phyloP scores from a whole-genome alignment of 2,888 invertebrate species.

The Scelioninae gen. 2 region DNA sequence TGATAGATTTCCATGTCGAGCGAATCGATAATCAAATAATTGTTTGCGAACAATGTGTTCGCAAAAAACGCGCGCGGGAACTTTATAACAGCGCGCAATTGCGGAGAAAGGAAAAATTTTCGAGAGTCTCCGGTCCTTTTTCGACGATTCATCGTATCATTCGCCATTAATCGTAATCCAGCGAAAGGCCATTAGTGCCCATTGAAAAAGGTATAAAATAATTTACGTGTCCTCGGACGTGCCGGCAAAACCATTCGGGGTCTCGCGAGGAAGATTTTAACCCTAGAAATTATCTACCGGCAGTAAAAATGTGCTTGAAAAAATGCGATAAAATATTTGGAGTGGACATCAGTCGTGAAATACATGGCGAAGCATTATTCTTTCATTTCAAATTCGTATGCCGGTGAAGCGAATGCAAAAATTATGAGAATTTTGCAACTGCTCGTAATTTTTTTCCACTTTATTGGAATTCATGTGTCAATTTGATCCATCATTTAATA shows the following conservation, averaged over 20 bases:
- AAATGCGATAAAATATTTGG: constrained; percentile 52
- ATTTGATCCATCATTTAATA: too few relatives aligned
- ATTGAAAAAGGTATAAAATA: constrained; percentile 67
- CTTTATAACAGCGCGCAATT: constrained; percentile 16
- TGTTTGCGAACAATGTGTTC: constrained; percentile 32
- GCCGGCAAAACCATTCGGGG: constrained; percentile 52
- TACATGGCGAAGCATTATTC: constrained; percentile 37
- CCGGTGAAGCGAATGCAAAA: constrained; percentile 26
- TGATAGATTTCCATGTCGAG: background rate
- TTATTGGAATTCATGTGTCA: too few relatives aligned
- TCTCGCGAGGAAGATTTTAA: constrained; percentile 56
- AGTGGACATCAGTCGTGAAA: constrained; percentile 45
- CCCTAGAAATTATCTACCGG: constrained; percentile 52
- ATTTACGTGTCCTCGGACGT: constrained; percentile 63
- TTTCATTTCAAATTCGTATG: constrained; percentile 33
- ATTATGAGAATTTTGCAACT: constrained; percentile 20
- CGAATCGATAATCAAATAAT: constrained; percentile 21
- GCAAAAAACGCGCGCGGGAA: constrained; percentile 27
- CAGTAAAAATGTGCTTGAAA: constrained; percentile 50
- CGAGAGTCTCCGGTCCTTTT: constrained; percentile 37
- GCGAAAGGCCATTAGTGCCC: constrained; percentile 65
- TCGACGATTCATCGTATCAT: constrained; percentile 60
- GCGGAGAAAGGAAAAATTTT: constrained; percentile 29
- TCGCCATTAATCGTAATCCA: constrained; percentile 66
- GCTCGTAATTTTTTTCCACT: background rate